Conservation (phyloP, 2,113 vertebrate species). For the Mola mola region DNA sequence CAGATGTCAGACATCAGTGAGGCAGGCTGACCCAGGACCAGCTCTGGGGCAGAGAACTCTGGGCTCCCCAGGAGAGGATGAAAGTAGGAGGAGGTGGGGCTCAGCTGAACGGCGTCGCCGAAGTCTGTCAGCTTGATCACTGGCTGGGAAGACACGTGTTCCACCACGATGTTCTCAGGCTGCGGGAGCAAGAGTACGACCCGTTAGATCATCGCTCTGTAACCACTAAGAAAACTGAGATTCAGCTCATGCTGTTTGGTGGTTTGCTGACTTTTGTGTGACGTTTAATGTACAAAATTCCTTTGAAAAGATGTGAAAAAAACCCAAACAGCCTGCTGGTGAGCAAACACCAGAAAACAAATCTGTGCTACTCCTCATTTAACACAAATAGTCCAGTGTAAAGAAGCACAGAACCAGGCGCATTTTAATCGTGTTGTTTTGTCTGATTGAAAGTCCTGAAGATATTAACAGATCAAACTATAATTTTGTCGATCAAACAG, state of each 20-base stretch:
- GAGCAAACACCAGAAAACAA: too few relatives aligned
- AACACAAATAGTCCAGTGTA: too few relatives aligned
- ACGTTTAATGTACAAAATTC: too few relatives aligned
- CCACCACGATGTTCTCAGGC: conserved; percentile 97
- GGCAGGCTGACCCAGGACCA: conserved; percentile 94
- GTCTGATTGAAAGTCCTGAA: too few relatives aligned
- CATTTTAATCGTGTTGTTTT: too few relatives aligned
- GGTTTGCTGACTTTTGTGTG: background rate
- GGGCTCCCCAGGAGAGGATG: conserved; percentile 95
- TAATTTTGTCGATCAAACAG: background rate
- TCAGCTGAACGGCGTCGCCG: conserved; percentile 92
- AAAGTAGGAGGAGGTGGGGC: conserved; percentile 84
- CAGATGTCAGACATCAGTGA: conserved; percentile 93
- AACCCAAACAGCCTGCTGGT: too few relatives aligned
- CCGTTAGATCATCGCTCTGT: too few relatives aligned
- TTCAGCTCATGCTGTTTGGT: background rate
- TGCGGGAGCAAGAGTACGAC: conserved; percentile 48
- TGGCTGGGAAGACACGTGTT: conserved; percentile 90
- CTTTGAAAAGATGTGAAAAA: too few relatives aligned
- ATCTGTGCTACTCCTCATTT: too few relatives aligned
- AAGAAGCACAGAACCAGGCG: too few relatives aligned
- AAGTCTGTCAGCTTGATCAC: conserved; percentile 94
- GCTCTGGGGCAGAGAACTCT: conserved; percentile 97
- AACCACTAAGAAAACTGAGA: background rate
- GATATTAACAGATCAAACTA: too few relatives aligned